Percentiles rank a stretch among this genome's conserved stretches.
Evolutionary conservation across 2,888 invertebrate genomes (phyloP).

Genomic region (Baccha elongata): DNA sequence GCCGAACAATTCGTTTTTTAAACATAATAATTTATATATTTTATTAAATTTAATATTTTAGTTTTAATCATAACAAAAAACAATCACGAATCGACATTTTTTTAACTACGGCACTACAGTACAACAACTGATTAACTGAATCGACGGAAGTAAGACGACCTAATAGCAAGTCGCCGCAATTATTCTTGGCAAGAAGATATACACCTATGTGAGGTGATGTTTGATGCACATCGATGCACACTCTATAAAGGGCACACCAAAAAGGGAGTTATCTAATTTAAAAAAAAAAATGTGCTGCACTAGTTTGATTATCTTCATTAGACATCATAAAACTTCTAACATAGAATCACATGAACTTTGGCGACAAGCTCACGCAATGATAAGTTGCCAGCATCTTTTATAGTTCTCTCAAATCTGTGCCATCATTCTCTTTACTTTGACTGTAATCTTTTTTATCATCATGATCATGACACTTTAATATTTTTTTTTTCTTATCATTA

Average conservation of each 20-base stretch:
- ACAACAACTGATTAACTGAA: slow-evolving; percentile 59
- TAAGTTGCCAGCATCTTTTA: no score
- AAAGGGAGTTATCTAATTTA: background rate
- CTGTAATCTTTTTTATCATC: no score
- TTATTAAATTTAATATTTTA: background rate
- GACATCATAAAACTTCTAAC: background rate
- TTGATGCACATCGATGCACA: slow-evolving; percentile 38
- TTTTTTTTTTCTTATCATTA: no score
- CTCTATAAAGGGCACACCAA: slow-evolving; percentile 13
- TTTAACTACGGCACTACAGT: slow-evolving; percentile 22
- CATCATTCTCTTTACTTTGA: no score
- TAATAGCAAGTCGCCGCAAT: slow-evolving; percentile 24
- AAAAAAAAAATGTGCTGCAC: slow-evolving; percentile 56
- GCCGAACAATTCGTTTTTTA: slow-evolving; percentile 54
- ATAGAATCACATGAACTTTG: no score
- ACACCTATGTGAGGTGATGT: slow-evolving; percentile 10
- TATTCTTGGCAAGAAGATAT: slow-evolving; percentile 15
- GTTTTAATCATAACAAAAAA: slow-evolving; percentile 36
- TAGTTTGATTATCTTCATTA: background rate
- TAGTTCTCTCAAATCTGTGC: no score
- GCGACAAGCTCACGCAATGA: no score
- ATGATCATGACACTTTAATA: no score
- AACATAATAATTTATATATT: slow-evolving; percentile 28
- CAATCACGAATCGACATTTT: slow-evolving; percentile 40
- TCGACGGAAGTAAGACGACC: slow-evolving; percentile 45